Conservation (phyloP, 2,113 vertebrate genomes). For the Aegithalos caudatus region DNA sequence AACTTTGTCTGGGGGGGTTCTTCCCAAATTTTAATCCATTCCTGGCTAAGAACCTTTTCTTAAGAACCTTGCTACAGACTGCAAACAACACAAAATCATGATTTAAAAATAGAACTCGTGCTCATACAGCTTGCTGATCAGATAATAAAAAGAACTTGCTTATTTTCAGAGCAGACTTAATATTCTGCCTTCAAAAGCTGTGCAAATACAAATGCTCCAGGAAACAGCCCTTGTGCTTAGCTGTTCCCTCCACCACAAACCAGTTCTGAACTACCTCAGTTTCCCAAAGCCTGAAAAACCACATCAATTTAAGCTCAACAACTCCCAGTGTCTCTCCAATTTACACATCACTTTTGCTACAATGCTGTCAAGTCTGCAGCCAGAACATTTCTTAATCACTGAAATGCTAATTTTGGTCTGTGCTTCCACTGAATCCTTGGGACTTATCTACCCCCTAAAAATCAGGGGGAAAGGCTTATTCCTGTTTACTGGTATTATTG, state of each 20-base stretch:
- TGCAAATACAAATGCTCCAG: background rate
- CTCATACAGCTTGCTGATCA: background rate
- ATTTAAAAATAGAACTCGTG: background rate
- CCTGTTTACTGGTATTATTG: background rate
- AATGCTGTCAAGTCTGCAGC: background rate
- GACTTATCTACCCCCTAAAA: background rate
- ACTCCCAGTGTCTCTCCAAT: background rate
- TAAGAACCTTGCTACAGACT: no score
- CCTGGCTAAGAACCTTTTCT: background rate
- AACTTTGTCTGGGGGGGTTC: fast-evolving
- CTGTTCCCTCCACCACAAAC: background rate
- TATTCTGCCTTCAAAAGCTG: background rate
- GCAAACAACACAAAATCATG: background rate
- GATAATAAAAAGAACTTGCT: background rate
- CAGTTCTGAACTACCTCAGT: background rate
- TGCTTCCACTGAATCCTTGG: background rate
- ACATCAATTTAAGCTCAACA: background rate
- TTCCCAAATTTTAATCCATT: background rate
- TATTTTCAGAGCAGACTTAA: background rate
- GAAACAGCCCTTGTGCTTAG: background rate
- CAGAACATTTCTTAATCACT: background rate
- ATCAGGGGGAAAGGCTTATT: background rate
- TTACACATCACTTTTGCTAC: background rate
- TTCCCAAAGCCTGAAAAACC: background rate
- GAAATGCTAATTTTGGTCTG: background rate